Base-by-base conservation (phyloP, 2,797 vertebrate species). In the Lepus townsendii region DNA sequence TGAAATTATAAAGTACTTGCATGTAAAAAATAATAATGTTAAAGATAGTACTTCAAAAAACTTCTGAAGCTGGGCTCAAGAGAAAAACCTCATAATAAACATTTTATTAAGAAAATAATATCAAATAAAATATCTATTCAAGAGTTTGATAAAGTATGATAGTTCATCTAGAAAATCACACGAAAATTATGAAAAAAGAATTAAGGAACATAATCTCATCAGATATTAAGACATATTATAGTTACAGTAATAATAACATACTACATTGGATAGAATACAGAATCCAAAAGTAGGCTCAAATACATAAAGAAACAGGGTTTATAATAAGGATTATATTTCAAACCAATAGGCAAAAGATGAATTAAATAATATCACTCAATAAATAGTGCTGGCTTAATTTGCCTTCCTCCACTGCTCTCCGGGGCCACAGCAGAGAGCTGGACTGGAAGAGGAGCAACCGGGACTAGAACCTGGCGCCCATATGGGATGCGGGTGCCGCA, bases 101-200 rank as follows among this genome's bases (percentile, higher is more conserved):
- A 83, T 83, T 93, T 94, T 91, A 62, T 24, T 20, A 32, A 72
- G 77, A 7, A 88, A 90, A 73, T 68, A 26, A 52, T 62, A 73
- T 19, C 50, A 62, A 83, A 66, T 2, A 35, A 68, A 80, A 42
- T 78, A 50, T 66, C 19, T 54, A 52, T 72, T 91, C n/a, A 91
- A 79, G 22, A 83, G 35, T 72, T 83, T 93, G 20, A 52, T 14
- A 83, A 86, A 30, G 2, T 63, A 77, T 60, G 77, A 87, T 86
- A 66, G 14, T 63, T 86, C 22, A 69, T 54, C 17, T 77, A 82
- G 47, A 66, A 93, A 93, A 86, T 76, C 20, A 63, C 16, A 22
- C 65, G 32, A 62, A 88, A 83, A 66, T 27, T 90, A 30, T 72
- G 27, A 82, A 75, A 54, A 52, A 50, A 83, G n/a, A 85, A 57